phyloP scores from a whole-genome alignment of 2,888 invertebrate species.

The Thysanoteuthis rhombus region DNA sequence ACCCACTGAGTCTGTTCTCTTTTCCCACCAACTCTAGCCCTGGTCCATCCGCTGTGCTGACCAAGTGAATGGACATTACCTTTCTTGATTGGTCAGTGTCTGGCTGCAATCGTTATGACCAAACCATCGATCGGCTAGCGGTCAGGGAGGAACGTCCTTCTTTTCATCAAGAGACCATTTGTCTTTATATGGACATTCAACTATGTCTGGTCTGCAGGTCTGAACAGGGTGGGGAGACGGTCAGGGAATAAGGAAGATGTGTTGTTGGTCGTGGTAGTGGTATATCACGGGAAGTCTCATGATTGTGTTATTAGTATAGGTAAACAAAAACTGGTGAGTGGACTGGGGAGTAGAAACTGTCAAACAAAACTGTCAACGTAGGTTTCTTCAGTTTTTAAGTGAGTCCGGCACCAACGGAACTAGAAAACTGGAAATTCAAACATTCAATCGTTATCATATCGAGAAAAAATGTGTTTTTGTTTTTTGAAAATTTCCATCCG shows the following conservation, averaged over 20 bases:
- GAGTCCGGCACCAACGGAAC: no score
- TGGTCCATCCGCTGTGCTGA: background rate
- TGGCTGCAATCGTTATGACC: background rate
- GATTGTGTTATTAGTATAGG: no score
- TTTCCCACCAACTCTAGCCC: no score
- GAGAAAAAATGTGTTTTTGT: no score
- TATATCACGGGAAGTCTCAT: background rate
- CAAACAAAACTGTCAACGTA: no score
- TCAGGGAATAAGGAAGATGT: background rate
- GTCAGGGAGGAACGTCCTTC: background rate
- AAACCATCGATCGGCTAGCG: background rate
- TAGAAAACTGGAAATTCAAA: no score
- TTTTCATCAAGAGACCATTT: background rate
- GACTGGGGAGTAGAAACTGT: no score
- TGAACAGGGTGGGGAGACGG: background rate
- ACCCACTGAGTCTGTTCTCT: background rate
- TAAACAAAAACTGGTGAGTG: no score
- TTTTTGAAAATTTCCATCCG: no score
- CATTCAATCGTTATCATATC: no score
- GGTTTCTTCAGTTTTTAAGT: no score
- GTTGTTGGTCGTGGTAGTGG: background rate
- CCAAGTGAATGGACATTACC: background rate
- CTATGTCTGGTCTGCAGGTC: background rate
- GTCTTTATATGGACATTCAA: background rate
- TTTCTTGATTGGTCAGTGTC: background rate